Evolutionary conservation across 1,140 invertebrate species (phyloP).

Genomic region (Leptestheria dahalacensis): DNA sequence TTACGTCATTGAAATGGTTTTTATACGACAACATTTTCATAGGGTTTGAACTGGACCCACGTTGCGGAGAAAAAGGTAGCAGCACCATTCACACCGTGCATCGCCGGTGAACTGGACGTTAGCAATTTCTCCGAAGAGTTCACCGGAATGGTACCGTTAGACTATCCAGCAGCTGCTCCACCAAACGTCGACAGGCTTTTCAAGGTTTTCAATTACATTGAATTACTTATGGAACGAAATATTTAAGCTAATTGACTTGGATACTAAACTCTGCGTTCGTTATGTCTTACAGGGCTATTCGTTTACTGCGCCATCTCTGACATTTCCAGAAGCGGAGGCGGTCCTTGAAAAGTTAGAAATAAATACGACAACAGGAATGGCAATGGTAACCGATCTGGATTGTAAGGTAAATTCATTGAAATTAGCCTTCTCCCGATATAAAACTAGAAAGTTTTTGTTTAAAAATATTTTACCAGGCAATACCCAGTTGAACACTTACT

Average conservation of each 20-base stretch:
- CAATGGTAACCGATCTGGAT: too few relatives aligned
- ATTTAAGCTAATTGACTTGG: neutral
- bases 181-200: slow-evolving; percentile 75
- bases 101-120: slow-evolving; percentile 71
- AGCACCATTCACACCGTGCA: slow-evolving; percentile 67
- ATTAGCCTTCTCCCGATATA: too few relatives aligned
- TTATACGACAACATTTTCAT: slow-evolving; percentile 19
- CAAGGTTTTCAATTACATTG: too few relatives aligned
- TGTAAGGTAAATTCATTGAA: too few relatives aligned
- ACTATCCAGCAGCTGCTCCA: slow-evolving; percentile 77
- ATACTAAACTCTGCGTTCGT: slow-evolving; percentile 15
- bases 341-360: too few relatives aligned
- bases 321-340: too few relatives aligned
- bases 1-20: neutral
- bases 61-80: slow-evolving; percentile 51
- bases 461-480: too few relatives aligned
- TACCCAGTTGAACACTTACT: too few relatives aligned
- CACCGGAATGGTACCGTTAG: slow-evolving; percentile 70
- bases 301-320: slow-evolving; percentile 89
- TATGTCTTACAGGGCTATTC: slow-evolving; percentile 60
- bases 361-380: too few relatives aligned
- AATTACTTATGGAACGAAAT: too few relatives aligned
- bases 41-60: slow-evolving; percentile 58
- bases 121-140: slow-evolving; percentile 95
- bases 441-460: too few relatives aligned